Evolutionary conservation across 1,140 invertebrate genomes (phyloP).

Genomic region (Conus betulinus): DNA sequence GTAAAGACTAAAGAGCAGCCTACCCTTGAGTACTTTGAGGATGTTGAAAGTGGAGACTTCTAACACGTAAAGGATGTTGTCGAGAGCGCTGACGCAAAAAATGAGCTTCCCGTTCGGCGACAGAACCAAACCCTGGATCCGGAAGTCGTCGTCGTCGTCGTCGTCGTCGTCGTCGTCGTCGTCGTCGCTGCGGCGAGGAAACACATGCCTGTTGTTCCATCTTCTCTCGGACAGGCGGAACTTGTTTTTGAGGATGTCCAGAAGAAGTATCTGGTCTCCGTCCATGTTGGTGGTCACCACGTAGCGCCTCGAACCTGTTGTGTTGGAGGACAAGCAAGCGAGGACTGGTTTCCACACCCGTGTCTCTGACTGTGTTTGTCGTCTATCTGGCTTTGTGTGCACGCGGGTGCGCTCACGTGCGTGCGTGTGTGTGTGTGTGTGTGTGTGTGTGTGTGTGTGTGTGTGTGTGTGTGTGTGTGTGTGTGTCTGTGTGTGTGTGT

Average conservation of each 20-base stretch:
- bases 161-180: background rate
- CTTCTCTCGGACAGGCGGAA: background rate
- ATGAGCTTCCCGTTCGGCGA: background rate
- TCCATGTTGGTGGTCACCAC: background rate
- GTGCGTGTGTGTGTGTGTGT: too few species aligned
- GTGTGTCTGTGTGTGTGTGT: too few species aligned
- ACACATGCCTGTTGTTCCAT: background rate
- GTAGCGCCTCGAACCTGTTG: too few species aligned
- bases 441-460: too few species aligned
- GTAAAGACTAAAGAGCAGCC: too few species aligned
- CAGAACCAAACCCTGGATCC: background rate
- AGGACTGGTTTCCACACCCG: too few species aligned
- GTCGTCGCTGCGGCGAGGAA: background rate
- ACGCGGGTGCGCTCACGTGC: too few species aligned
- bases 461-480: too few species aligned
- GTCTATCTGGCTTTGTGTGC: too few species aligned
- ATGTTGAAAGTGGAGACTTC: background rate
- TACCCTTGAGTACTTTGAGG: background rate
- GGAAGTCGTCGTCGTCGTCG: background rate
- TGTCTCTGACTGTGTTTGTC: too few species aligned
- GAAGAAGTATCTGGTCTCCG: background rate
- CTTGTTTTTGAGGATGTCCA: background rate
- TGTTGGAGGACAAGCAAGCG: too few species aligned
- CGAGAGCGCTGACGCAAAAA: background rate
- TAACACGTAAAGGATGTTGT: conserved; percentile 15